A percentile compares a stretch with the other conserved stretches of the same genome.
These are phyloP conservation scores for Drosophila ambigua DNA, from an alignment of 1,140 invertebrate species.

Conservation along the genomic window DNA sequence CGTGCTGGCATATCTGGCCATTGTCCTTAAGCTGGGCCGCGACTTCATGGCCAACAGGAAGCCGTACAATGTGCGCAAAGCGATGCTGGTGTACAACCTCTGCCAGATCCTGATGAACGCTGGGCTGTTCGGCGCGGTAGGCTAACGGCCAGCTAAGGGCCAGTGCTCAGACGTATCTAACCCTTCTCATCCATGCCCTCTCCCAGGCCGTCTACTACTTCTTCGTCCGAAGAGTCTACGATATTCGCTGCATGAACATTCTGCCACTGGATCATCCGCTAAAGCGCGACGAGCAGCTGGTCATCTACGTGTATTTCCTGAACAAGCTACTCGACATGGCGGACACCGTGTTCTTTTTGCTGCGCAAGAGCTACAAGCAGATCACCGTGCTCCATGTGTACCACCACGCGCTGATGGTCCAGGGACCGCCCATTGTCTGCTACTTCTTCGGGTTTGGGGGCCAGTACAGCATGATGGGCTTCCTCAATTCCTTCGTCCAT, in stretches of 20 bases:
- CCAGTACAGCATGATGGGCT: conserved; percentile 87
- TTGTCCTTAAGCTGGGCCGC: conserved; percentile 87
- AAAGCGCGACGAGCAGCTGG: conserved; percentile 8
- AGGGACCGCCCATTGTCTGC: not conserved
- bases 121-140: conserved; percentile 8
- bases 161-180: too few relatives aligned
- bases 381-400: conserved; percentile 94
- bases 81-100: conserved; percentile 91
- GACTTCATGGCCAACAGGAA: conserved; percentile 92
- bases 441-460: conserved; percentile 85
- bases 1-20: conserved; percentile 89
- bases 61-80: conserved; percentile 89
- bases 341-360: conserved; percentile 92
- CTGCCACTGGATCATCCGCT: conserved; percentile 12
- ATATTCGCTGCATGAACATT: conserved; percentile 10
- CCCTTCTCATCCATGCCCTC: too few relatives aligned
- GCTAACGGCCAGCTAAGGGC: not conserved
- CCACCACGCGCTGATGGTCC: conserved; percentile 87
- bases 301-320: conserved; percentile 32
- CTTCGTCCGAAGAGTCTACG: not conserved
- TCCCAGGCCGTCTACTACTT: conserved; percentile 1
- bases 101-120: conserved; percentile 85
- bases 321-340: conserved; percentile 85
- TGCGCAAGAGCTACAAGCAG: conserved; percentile 93
- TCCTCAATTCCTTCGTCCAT: conserved; percentile 91